A percentile compares a stretch with the other conserved stretches of the same genome.
phyloP scores from a whole-genome alignment of 2,888 invertebrate genomes.

The Tetheella fluctuosa region DNA sequence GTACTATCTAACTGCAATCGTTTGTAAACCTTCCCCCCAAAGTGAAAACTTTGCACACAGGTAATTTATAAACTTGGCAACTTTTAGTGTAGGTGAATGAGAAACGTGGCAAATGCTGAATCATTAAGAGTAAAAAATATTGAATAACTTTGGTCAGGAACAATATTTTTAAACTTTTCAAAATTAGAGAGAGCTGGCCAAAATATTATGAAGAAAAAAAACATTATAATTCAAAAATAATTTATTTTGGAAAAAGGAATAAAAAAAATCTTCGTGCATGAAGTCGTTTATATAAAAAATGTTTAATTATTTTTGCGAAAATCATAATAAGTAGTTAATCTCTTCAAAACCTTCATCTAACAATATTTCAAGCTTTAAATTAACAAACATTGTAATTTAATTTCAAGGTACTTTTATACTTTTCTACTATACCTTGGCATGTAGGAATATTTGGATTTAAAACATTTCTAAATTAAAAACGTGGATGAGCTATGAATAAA shows the following conservation, averaged over 20 bases:
- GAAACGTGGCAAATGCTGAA: neutral
- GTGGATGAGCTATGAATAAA: constrained; percentile 9
- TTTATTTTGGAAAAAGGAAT: too few relatives aligned
- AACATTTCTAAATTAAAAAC: neutral
- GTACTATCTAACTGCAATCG: neutral
- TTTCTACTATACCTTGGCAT: constrained; percentile 55
- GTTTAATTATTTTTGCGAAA: neutral
- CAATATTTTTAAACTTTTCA: neutral
- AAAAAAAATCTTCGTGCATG: too few relatives aligned
- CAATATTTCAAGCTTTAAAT: constrained; percentile 40
- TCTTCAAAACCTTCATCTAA: constrained; percentile 17
- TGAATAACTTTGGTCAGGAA: neutral
- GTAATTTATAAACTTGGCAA: neutral
- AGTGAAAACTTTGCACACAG: neutral
- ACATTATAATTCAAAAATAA: too few relatives aligned
- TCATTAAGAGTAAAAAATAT: neutral
- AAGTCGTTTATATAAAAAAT: too few relatives aligned
- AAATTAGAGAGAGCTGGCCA: too few relatives aligned
- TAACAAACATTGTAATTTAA: constrained; percentile 34
- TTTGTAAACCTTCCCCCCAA: neutral
- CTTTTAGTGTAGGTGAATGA: neutral
- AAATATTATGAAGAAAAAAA: too few relatives aligned
- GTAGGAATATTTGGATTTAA: constrained; percentile 13
- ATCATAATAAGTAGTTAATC: neutral
- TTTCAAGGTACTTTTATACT: constrained; percentile 77